Evolutionary conservation across 2,888 invertebrate genomes (phyloP), one percentile per base, ranked within the genome.

Genomic region (Ceraclea dissimilis): DNA sequence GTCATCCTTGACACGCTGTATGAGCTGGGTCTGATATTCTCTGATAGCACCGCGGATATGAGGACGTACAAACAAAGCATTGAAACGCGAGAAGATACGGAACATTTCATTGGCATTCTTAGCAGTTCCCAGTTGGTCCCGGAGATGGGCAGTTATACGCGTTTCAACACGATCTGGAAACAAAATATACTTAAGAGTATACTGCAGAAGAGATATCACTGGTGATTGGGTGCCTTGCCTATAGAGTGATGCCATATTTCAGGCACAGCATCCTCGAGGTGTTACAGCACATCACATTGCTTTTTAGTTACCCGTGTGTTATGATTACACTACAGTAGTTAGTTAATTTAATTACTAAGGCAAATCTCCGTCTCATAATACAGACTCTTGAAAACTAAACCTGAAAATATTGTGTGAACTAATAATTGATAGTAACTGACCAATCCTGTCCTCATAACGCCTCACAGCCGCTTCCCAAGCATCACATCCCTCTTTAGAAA

Each of bases 31-130:
- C 75, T 99, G 99, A 73, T 99, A 99, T 74, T 99, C 99, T 47
- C 98, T 82, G 64, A 99, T 99, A 20, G 99, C 99, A 48, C 99
- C 98, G 53, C 97, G 85, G 69, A 99, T 99, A 73, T 99, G 98
- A 2, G 97, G 98, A 8, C 99, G 85, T 10, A 99, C 96, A 75
- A 99, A 99, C 51, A 99, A 79, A 0, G 98, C 98, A 74, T 99
- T 99, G 78, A 98, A 99, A 17, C 98, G 86, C 1, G 96, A 96
- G 76, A 93, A 93, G 66, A 99, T 99, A 56, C 96, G 83, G 78
- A 99, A 99, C 99, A 99, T 99, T 73, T 99, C 99, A 70, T 98
- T 98, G 18, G 99, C 99, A 76, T 98, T 98, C 75, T 96, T 96
- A 0, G 99, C 98, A 1, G 95, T 96, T 52, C 97, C 98, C 34